Percentiles rank a stretch among this genome's conserved stretches.
Evolutionary conservation across 2,113 vertebrate genomes (phyloP).

Genomic region (Rattus rattus): DNA sequence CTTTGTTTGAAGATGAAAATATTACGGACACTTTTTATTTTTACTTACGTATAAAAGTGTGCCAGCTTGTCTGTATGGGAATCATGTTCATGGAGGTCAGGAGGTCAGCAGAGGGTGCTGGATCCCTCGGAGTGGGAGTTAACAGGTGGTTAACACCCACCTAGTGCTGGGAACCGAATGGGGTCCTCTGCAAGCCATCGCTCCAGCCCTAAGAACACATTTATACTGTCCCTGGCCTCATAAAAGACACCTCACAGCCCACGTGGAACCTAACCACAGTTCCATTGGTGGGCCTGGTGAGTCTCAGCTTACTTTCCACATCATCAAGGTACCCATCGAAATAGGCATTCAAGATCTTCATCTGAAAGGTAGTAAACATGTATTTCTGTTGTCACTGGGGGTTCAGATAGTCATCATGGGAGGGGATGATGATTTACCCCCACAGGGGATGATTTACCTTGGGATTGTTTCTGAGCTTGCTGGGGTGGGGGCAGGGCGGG

Average conservation of each 20-base stretch:
- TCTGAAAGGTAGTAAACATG: not conserved
- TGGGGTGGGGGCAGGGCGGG: not conserved
- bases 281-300: slow-evolving; percentile 8
- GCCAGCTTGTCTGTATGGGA: not conserved
- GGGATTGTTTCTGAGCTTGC: not conserved
- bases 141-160: not conserved
- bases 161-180: not conserved
- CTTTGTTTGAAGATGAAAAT: not conserved
- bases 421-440: not conserved
- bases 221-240: not conserved
- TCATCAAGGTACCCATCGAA: not conserved
- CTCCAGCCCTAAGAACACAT: not conserved
- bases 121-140: not conserved
- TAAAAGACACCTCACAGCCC: not conserved
- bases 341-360: not conserved
- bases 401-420: not conserved
- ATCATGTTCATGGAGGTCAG: not conserved
- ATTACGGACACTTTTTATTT: not conserved
- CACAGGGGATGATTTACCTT: not conserved
- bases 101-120: not conserved
- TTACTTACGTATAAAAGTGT: not conserved
- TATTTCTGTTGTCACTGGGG: not conserved
- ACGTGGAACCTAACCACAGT: not conserved
- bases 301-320: slow-evolving; percentile 7
- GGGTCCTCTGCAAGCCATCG: not conserved